phyloP scores from a whole-genome alignment of 2,888 invertebrate genomes.

The Melitaea athalia region DNA sequence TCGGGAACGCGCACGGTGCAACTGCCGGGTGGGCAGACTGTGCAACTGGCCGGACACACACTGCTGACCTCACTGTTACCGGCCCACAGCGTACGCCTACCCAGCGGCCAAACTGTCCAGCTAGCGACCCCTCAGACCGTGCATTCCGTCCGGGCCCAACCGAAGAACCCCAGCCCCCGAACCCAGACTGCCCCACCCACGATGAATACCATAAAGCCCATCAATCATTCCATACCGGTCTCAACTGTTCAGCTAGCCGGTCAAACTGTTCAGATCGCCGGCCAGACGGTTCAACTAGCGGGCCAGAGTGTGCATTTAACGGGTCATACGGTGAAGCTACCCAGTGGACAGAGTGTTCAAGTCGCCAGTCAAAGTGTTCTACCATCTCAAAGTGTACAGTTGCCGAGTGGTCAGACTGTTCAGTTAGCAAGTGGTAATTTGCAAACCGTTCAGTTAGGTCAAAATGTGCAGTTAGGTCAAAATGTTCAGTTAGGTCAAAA shows the following conservation, averaged over 20 bases:
- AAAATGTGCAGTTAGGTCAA: conserved; percentile 55
- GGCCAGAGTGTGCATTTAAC: conserved; percentile 71
- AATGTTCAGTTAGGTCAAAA: conserved; percentile 55
- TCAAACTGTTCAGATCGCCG: conserved; percentile 66
- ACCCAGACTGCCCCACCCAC: conserved; percentile 49
- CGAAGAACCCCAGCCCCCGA: conserved; percentile 54
- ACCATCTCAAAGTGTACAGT: conserved; percentile 65
- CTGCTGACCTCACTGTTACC: conserved; percentile 62
- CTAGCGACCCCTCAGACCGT: conserved; percentile 63
- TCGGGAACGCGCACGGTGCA: conserved; percentile 61
- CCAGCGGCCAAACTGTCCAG: conserved; percentile 72
- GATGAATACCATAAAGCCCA: conserved; percentile 53
- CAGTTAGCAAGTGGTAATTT: conserved; percentile 51
- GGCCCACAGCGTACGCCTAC: conserved; percentile 67
- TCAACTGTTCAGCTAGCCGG: conserved; percentile 67
- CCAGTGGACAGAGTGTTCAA: conserved; percentile 69
- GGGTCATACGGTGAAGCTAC: conserved; percentile 75
- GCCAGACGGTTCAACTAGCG: conserved; percentile 69
- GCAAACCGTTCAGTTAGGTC: conserved; percentile 56
- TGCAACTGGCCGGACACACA: conserved; percentile 61
- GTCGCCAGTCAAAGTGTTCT: conserved; percentile 57
- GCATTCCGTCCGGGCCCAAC: conserved; percentile 57
- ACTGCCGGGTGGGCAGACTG: conserved; percentile 54
- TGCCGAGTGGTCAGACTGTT: conserved; percentile 55
- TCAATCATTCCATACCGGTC: conserved; percentile 60